phyloP scores from a whole-genome alignment of 2,113 vertebrate genomes.

The Passer domesticus region DNA sequence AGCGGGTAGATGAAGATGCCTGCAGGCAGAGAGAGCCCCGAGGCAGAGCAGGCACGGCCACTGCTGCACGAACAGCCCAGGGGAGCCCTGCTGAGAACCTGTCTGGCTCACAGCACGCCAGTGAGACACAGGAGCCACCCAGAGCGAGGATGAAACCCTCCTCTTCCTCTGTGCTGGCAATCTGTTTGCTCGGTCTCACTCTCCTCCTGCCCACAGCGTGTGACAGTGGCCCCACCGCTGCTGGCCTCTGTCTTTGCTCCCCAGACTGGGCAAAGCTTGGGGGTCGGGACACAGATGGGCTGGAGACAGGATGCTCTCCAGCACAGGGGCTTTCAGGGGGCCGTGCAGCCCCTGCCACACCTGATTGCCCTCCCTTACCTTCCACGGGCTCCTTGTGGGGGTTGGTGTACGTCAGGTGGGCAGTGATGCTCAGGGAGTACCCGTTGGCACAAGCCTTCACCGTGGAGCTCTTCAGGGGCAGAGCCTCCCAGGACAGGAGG shows the following conservation, averaged over 20 bases:
- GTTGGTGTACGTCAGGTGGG: constrained; percentile 88
- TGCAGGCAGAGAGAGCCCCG: constrained; percentile 10
- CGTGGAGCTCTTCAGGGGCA: constrained; percentile 88
- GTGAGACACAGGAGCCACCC: accelerated
- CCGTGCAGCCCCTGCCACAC: accelerated
- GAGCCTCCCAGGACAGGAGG: constrained; percentile 86
- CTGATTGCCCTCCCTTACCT: constrained; percentile 71
- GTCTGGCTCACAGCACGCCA: background rate
- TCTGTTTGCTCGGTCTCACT: background rate
- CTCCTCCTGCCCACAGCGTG: background rate
- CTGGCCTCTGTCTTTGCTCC: background rate
- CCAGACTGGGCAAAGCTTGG: background rate
- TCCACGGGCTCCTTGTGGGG: constrained; percentile 84
- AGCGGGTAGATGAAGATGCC: constrained; percentile 95
- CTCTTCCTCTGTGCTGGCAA: background rate
- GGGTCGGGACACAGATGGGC: background rate
- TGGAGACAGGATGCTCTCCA: background rate
- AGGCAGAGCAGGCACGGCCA: accelerated
- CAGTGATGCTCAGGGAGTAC: constrained; percentile 86
- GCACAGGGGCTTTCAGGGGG: background rate
- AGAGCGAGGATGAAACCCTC: background rate
- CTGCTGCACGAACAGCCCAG: accelerated
- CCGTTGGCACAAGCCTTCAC: constrained; percentile 92
- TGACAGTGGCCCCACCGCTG: accelerated
- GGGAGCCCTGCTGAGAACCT: background rate